phyloP scores from a whole-genome alignment of 2,113 vertebrate species.

The Todiramphus saurophagus region DNA sequence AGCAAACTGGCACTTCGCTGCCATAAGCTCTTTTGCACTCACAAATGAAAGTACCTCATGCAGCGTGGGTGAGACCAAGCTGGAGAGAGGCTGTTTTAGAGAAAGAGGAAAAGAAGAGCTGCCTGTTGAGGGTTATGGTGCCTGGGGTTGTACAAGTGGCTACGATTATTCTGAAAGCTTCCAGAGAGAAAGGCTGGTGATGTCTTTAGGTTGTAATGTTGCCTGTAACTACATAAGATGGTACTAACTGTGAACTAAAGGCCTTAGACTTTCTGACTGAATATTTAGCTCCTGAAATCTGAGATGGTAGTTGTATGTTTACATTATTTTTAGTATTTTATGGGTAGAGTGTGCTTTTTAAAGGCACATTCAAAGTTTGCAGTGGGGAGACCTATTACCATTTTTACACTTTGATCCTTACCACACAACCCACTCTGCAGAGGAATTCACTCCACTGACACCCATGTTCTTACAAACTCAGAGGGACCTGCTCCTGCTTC shows the following conservation, averaged over 20 bases:
- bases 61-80: not conserved
- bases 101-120: not conserved
- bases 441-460: not conserved
- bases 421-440: not conserved
- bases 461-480: not conserved
- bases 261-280: not conserved
- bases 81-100: not conserved
- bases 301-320: not conserved
- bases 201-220: not conserved
- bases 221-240: fast-evolving
- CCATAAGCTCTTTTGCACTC: not conserved
- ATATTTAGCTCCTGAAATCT: not conserved
- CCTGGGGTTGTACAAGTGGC: not conserved
- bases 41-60: not conserved
- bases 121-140: not conserved
- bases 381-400: not conserved
- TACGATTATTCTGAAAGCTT: not conserved
- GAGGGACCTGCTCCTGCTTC: not conserved
- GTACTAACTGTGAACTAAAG: not conserved
- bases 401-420: not conserved
- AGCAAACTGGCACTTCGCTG: not conserved
- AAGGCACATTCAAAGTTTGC: not conserved
- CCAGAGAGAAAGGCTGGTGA: not conserved
- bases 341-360: not conserved
- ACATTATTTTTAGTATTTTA: not conserved